Conservation (phyloP, 2,113 vertebrate species). For the Phycodurus eques region DNA sequence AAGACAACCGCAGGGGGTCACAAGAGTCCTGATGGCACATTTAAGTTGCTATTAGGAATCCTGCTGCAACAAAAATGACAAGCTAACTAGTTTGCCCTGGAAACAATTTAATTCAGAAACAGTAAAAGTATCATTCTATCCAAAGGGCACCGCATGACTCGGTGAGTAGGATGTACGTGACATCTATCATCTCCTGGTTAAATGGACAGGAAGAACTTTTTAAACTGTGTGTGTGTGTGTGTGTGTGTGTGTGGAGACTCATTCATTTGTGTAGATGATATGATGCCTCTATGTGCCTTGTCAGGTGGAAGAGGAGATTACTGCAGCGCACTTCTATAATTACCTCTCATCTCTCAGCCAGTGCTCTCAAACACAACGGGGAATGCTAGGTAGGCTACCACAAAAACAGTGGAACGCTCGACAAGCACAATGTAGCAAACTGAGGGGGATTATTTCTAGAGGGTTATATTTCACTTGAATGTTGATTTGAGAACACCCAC, state of each 20-base stretch:
- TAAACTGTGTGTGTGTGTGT: background rate
- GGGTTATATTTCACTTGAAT: slow-evolving; percentile 63
- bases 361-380: slow-evolving; percentile 58
- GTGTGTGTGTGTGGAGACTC: slow-evolving; percentile 19
- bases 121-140: slow-evolving; percentile 26
- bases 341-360: slow-evolving; percentile 64
- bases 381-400: slow-evolving; percentile 45
- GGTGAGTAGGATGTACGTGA: background rate
- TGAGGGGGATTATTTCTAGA: slow-evolving; percentile 66
- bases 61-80: slow-evolving; percentile 39
- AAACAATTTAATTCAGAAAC: slow-evolving; percentile 21
- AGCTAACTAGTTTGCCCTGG: slow-evolving; percentile 36
- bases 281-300: slow-evolving; percentile 55
- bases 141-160: slow-evolving; percentile 3
- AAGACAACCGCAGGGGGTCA: slow-evolving; percentile 7
- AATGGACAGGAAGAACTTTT: slow-evolving; percentile 6
- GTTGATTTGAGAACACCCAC: slow-evolving; percentile 65
- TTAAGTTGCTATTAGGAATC: slow-evolving; percentile 37
- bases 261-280: slow-evolving; percentile 42
- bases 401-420: slow-evolving; percentile 34
- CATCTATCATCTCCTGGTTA: slow-evolving; percentile 5
- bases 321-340: slow-evolving; percentile 66
- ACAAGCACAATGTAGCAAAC: slow-evolving; percentile 39
- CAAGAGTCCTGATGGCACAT: slow-evolving; percentile 30
- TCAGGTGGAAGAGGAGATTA: slow-evolving; percentile 67